Evolutionary conservation across 2,888 invertebrate genomes (phyloP), one percentile per base, ranked within the genome.

Genomic region (Globia sparganii): DNA sequence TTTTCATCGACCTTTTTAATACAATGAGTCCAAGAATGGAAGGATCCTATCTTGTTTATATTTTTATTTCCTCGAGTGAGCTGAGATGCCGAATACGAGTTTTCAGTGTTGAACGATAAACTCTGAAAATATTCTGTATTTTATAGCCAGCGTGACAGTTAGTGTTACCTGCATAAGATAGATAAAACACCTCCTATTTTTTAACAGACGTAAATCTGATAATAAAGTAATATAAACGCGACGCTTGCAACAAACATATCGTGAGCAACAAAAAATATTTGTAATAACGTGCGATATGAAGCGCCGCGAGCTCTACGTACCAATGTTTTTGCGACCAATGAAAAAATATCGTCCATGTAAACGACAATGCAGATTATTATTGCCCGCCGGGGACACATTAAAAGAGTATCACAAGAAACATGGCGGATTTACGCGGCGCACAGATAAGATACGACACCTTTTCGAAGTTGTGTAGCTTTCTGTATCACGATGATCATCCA

Each of bases 291-390:
- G 89, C 87, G 88, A 86, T 94, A 94, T 93, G 92, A 93, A 92
- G 92, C 86, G 89, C 85, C 90, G 89, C 93, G 88, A 91, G 88
- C 90, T 90, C 91, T 90, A 92, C 88, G 49, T 90, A 89, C 88
- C 87, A 89, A 85, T 91, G 92, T 94, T 94, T 94, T 93, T 93
- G 91, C 91, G 89, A 91, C 89, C 90, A 93, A 93, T 94, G 93
- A 93, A 94, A 94, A 94, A 94, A 94, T 94, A 94, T 94, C 88
- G 91, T 89, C 90, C 92, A 93, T 94, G 92, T 93, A 94, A 95
- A 95, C 92, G 93, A 93, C 92, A 92, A 94, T 94, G 94, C 93
- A 95, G 93, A 95, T 94, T 95, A 95, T 94, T 93, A 95, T 92
- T 93, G 91, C 91, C 92, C 94, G 88, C 83, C 84, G 90, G 95